Percentiles rank a stretch among this genome's conserved stretches.
phyloP scores from a whole-genome alignment of 2,888 invertebrate genomes.

The Drosophila rellima region DNA sequence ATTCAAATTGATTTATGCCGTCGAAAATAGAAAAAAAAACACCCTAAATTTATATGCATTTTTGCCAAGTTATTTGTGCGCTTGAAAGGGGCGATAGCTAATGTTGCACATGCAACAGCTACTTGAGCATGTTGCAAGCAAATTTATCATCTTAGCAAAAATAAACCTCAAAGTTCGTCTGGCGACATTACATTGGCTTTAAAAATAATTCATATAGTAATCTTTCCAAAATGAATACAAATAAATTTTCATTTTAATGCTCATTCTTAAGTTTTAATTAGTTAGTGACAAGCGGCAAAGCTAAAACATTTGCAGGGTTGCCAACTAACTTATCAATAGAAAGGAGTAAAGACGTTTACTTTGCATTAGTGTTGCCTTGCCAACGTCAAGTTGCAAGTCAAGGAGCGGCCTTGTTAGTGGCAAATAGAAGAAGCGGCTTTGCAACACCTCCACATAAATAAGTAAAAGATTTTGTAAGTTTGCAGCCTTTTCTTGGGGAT shows the following conservation, averaged over 20 bases:
- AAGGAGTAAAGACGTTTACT: constrained; percentile 3
- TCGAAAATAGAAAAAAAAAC: constrained; percentile 33
- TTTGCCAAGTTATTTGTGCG: constrained; percentile 18
- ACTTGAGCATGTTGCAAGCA: constrained; percentile 62
- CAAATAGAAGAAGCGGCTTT: constrained; percentile 34
- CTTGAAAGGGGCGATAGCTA: constrained; percentile 29
- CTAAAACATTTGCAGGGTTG: constrained; percentile 6
- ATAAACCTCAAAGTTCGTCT: constrained; percentile 33
- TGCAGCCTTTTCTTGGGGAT: constrained; percentile 17
- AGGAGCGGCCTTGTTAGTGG: constrained; percentile 46
- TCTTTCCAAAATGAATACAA: neutral
- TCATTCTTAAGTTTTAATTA: constrained; percentile 12
- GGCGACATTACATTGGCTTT: neutral
- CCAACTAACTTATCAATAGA: constrained; percentile 35
- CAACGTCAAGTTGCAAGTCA: constrained; percentile 9
- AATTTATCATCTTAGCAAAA: constrained; percentile 58
- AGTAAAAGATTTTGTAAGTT: constrained; percentile 43
- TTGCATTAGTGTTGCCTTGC: constrained; percentile 7
- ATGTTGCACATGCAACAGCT: constrained; percentile 59
- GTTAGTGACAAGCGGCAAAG: neutral
- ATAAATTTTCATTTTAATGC: neutral
- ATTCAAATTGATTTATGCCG: constrained; percentile 74
- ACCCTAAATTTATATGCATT: constrained; percentile 47
- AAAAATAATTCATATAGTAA: neutral
- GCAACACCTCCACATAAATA: constrained; percentile 58